Conservation (phyloP, 2,888 invertebrate species). For the Patella caerulea region DNA sequence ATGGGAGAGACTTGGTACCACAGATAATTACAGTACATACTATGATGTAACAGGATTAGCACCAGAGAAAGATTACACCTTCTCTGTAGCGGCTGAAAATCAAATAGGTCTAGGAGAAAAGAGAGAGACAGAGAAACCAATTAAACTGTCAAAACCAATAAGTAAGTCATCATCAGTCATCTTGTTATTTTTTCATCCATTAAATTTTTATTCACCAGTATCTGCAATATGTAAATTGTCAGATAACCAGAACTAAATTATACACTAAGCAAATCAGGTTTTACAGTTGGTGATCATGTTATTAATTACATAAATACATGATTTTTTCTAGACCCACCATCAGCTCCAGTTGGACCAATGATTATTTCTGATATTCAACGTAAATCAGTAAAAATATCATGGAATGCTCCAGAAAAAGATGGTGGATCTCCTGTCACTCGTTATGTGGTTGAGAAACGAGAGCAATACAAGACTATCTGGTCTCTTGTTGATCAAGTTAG, state of each 20-base stretch:
- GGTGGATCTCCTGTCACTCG: conserved; percentile 85
- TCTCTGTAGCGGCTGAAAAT: conserved; percentile 71
- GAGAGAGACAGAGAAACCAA: conserved; percentile 49
- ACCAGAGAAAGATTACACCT: conserved; percentile 64
- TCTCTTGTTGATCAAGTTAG: conserved; percentile 49
- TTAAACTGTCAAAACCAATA: conserved; percentile 55
- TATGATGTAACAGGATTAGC: conserved; percentile 49
- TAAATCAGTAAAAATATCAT: conserved; percentile 48
- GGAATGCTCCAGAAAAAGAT: conserved; percentile 74
- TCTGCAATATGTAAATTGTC: not conserved
- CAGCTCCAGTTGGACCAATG: conserved; percentile 59
- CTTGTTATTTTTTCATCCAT: too few relatives aligned
- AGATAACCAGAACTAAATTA: not conserved
- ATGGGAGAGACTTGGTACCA: conserved; percentile 53
- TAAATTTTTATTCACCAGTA: too few relatives aligned
- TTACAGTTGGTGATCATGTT: too few relatives aligned
- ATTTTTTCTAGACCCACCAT: conserved; percentile 50
- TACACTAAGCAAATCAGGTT: too few relatives aligned
- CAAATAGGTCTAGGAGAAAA: conserved; percentile 61
- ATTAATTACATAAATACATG: not conserved
- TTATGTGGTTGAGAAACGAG: conserved; percentile 85
- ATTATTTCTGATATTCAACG: conserved; percentile 53
- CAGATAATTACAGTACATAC: conserved; percentile 51
- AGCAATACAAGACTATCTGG: conserved; percentile 69
- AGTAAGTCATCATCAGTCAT: conserved; percentile 49